Evolutionary conservation across 2,113 vertebrate genomes (phyloP).

Genomic region (Prionailurus bengalensis): DNA sequence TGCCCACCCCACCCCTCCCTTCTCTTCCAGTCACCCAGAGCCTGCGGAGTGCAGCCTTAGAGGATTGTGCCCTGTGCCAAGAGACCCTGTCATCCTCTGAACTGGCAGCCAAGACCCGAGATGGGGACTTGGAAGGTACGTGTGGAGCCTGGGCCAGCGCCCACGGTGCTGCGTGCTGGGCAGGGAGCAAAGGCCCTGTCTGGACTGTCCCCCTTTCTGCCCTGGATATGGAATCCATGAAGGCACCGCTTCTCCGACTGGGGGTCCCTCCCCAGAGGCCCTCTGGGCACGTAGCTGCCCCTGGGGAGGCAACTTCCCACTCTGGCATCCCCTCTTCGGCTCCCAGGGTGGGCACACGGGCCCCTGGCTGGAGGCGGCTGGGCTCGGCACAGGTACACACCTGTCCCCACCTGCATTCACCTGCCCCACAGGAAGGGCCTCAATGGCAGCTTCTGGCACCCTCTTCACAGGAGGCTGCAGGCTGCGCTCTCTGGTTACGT

Average conservation of each 20-base stretch:
- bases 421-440: background rate
- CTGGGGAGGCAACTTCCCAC: too few species aligned
- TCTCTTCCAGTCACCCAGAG: constrained; percentile 89
- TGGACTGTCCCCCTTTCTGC: background rate
- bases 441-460: background rate
- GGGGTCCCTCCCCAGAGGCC: background rate
- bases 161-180: background rate
- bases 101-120: constrained; percentile 94
- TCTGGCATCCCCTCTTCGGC: background rate
- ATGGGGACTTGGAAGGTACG: constrained; percentile 97
- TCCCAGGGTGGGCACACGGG: background rate
- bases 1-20: background rate
- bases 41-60: constrained; percentile 92
- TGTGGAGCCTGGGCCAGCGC: background rate
- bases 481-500: too few species aligned
- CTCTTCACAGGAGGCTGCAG: background rate
- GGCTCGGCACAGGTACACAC: background rate
- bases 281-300: background rate
- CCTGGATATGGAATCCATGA: background rate
- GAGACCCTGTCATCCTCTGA: constrained; percentile 96
- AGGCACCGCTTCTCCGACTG: too few species aligned
- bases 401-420: too few species aligned
- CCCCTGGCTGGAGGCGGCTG: background rate
- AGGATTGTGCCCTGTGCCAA: constrained; percentile 98
- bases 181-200: fast-evolving